phyloP scores from a whole-genome alignment of 1,140 invertebrate genomes.

The Helicoverpa zea region DNA sequence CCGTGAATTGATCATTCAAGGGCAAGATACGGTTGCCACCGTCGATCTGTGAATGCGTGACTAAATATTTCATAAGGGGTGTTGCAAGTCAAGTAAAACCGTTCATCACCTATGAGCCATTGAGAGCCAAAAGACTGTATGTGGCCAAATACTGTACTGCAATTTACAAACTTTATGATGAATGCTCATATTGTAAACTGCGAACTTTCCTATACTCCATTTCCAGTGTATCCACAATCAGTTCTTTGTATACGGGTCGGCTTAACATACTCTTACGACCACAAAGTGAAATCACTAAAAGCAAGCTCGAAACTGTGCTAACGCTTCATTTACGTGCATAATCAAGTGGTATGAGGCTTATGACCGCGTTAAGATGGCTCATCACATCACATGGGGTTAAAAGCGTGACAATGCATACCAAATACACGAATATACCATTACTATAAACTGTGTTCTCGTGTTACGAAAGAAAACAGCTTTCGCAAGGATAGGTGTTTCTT shows the following conservation, averaged over 20 bases:
- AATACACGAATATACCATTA: slow-evolving; percentile 7
- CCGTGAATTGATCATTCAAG: too few species aligned
- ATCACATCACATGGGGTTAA: neutral
- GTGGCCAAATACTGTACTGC: too few species aligned
- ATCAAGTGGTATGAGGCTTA: slow-evolving; percentile 11
- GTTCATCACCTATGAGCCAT: too few species aligned
- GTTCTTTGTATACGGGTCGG: neutral
- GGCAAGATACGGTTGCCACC: too few species aligned
- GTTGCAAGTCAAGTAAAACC: too few species aligned
- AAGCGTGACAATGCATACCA: slow-evolving; percentile 15
- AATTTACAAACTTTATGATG: too few species aligned
- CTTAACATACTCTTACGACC: slow-evolving; percentile 3
- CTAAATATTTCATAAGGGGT: too few species aligned
- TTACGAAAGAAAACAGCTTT: too few species aligned
- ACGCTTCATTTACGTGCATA: slow-evolving; percentile 32
- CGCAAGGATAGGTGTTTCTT: too few species aligned
- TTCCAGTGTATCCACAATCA: neutral
- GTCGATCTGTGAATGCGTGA: too few species aligned
- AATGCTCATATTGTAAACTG: too few species aligned
- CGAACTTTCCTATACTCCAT: neutral
- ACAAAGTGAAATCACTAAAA: slow-evolving; percentile 33
- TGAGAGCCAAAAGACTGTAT: too few species aligned
- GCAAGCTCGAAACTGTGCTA: slow-evolving; percentile 23
- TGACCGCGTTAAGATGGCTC: slow-evolving; percentile 14
- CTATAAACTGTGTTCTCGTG: neutral